A percentile compares a stretch with the other conserved stretches of the same genome.
Evolutionary conservation across 53 echinoderm and acorn worm species (phyloP).

Genomic region (Stichopus horrens): DNA sequence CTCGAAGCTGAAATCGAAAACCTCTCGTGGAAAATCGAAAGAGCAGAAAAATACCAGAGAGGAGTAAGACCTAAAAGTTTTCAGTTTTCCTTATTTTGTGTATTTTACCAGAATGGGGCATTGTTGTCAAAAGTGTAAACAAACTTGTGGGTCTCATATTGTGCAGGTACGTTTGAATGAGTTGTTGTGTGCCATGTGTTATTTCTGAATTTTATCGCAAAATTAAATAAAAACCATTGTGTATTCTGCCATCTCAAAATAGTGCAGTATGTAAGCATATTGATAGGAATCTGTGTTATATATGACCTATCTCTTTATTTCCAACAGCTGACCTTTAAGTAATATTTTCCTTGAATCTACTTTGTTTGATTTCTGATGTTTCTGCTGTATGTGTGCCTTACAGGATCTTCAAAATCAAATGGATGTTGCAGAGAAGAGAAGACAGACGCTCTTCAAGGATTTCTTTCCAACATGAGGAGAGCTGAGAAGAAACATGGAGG

Average conservation of each 20-base stretch:
- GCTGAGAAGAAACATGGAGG: not conserved
- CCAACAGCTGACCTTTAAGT: too few relatives aligned
- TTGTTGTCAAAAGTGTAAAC: not conserved
- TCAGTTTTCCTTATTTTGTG: not conserved
- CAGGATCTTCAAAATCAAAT: conserved; percentile 99
- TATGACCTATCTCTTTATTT: too few relatives aligned
- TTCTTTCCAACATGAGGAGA: conserved; percentile 62
- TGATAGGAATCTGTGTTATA: too few relatives aligned
- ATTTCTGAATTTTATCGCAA: too few relatives aligned
- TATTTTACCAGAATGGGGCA: not conserved
- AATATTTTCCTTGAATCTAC: too few relatives aligned
- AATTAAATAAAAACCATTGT: too few relatives aligned
- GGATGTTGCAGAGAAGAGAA: conserved; percentile 93
- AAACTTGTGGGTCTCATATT: not conserved
- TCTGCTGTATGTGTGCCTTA: not conserved
- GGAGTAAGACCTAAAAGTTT: conserved; percentile 69
- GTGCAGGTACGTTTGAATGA: not conserved
- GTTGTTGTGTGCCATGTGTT: too few relatives aligned
- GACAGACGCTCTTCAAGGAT: conserved; percentile 90
- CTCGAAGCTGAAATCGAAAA: conserved; percentile 97
- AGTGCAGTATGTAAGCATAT: too few relatives aligned
- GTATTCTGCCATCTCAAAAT: too few relatives aligned
- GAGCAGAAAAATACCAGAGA: conserved; percentile 93
- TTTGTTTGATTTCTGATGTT: too few relatives aligned
- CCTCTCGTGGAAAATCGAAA: conserved; percentile 96